Conservation (phyloP, 2,113 vertebrate species). For the Aptenodytes forsteri region DNA sequence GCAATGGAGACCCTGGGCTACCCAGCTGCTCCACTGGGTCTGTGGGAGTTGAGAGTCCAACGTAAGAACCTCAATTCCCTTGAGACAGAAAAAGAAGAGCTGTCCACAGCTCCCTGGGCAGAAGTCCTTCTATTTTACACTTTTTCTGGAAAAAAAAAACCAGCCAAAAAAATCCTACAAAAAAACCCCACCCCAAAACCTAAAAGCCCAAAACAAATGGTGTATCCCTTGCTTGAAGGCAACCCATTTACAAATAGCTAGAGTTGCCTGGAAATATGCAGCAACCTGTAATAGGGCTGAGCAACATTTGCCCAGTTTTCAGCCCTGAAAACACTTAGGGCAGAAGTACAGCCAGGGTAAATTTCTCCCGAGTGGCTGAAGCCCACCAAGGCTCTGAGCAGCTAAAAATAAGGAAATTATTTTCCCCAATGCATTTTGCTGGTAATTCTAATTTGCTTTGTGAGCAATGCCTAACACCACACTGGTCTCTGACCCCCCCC, state of each 20-base stretch:
- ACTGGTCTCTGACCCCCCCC: too few relatives aligned
- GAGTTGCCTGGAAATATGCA: neutral
- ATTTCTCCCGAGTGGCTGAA: neutral
- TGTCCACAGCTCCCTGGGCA: neutral
- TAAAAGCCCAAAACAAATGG: neutral
- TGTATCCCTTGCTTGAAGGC: neutral
- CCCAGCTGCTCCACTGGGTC: neutral
- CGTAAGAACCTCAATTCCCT: fast-evolving
- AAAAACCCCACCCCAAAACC: too few relatives aligned
- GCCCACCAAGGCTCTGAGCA: neutral
- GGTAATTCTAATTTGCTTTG: neutral
- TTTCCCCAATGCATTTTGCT: neutral
- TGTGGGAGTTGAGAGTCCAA: neutral
- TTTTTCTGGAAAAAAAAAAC: neutral
- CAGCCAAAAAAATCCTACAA: too few relatives aligned
- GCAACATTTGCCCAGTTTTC: neutral
- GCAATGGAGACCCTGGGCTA: neutral
- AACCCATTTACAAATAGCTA: neutral
- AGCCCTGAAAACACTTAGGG: neutral
- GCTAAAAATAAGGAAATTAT: neutral
- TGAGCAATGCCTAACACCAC: neutral
- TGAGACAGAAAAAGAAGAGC: neutral
- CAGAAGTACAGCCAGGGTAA: neutral
- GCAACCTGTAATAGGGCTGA: neutral
- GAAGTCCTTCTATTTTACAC: neutral